These are phyloP conservation scores for Hippocampus kuda DNA, from an alignment of 2,797 vertebrate species.

Conservation along the genomic window DNA sequence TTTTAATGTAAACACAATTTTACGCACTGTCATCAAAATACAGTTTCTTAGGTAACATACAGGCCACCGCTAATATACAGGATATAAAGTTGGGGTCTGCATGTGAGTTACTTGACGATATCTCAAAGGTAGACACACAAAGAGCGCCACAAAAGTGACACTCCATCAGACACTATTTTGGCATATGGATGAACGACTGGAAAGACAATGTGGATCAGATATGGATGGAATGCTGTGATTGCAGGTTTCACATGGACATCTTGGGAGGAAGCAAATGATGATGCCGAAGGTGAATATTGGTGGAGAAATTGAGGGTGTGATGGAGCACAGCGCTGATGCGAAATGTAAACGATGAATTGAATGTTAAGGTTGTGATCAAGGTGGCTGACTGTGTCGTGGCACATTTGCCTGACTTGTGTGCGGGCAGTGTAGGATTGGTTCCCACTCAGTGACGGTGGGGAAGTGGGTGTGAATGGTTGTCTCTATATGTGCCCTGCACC, in stretches of 20 bases:
- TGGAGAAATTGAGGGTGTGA: conserved; percentile 5
- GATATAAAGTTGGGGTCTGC: not conserved
- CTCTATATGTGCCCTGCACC: no score
- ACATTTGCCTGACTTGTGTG: no score
- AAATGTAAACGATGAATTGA: conserved; percentile 10
- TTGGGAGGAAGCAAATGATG: not conserved
- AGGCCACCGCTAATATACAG: no score
- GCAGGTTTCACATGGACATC: not conserved
- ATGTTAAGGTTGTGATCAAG: conserved; percentile 23
- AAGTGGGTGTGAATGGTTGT: no score
- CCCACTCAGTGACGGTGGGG: no score
- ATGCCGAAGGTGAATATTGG: not conserved
- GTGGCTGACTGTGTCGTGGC: not conserved
- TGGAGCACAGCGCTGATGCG: conserved; percentile 1
- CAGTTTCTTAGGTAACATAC: no score
- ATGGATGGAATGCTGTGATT: not conserved
- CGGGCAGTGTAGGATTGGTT: no score
- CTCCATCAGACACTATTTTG: not conserved
- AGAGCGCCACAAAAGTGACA: not conserved
- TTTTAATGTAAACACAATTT: not conserved
- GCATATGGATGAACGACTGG: not conserved
- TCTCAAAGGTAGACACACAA: not conserved
- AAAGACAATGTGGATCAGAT: not conserved
- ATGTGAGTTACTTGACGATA: not conserved
- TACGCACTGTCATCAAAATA: no score